Base-by-base conservation (phyloP, 2,888 invertebrate species). In the Papilio demoleus region DNA sequence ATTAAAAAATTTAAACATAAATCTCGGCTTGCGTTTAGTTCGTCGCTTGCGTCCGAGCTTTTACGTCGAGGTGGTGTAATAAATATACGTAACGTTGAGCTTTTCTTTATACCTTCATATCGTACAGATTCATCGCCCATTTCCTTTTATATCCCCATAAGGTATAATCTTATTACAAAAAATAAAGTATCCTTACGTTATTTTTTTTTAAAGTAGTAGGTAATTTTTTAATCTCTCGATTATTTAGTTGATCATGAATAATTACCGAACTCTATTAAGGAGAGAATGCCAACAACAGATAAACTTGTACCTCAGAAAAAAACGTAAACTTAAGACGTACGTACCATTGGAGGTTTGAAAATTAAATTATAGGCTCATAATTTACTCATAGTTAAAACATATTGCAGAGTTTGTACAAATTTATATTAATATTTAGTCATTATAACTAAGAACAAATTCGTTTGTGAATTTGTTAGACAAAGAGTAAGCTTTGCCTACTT, bases 31-130 rank as follows among this genome's bases (percentile, higher is more conserved):
- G 42, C 60, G n/a, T 61, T 40, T n/a, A 38, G 40, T 61, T 27
- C 27, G 60, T 61, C 60, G 38, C 38, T 40, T 38, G 60, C 40
- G 60, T 61, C 60, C 40, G 60, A 38, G 42, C 24, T 31, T 56
- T 56, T 56, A 56, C 53, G 53, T 56, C 17, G 31, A 56, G 53
- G 31, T 4, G 24, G 24, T 50, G 11, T 50, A 50, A 56, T 53
- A 53, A 53, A 53, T 31, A 53, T 27, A 53, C 53, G 53, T 53
- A 53, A 53, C 53, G 14, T 27, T 27, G n/a, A 8, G n/a, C 53
- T 8, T n/a, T 14, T 6, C 53, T 53, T 53, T 31, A 17, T 50
- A 50, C 50, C 24, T 31, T 56, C n/a, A 56, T 56, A 56, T 27
- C 31, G 53, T 31, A 31, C 31, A 56, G 11, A 56, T 56, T 56